Base-by-base conservation (phyloP, 2,113 vertebrate genomes). In the Varanus komodoensis region DNA sequence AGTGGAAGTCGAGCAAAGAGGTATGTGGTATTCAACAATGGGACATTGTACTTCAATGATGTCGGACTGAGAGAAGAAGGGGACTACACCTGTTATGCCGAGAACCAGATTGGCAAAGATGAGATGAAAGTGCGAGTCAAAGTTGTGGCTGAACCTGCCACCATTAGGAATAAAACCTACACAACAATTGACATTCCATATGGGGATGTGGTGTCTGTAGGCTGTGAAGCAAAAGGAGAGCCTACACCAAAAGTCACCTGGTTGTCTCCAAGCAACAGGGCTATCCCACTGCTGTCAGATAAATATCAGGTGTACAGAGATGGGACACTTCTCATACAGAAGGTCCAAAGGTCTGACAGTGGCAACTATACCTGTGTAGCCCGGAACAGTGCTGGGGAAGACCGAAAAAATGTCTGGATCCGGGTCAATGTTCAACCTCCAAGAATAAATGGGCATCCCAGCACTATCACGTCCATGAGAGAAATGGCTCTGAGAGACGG, bases 351-450 rank as follows among this genome's bases (percentile, higher is more conserved):
- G 32, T 97, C 97, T 9, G 99, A 99, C 95, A 98, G 92, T 0
- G 99, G 99, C 8, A 99, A 99, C 93, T 99, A 99, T 92, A 99
- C 98, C 0, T 99, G 99, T 5, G 81, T 97, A 34, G 98, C 96
- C 0, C 92, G 96, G 1, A 98, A 98, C 95, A 94, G 92, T 0
- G 98, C 97, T 1, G 99, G 99, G 2, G 98, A 99, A 92, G 98
- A 98, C 92, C 88, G 95, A 15, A 98, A 97, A 67, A 92, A 96
- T 0, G 84, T 97, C 50, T 96, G 93, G 91, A 89, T 99, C 29
- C 97, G 98, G 0, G 97, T 99, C 12, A 86, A 97, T 0, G 96
- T 98, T 44, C 96, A 96, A 25, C 93, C 98, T 44, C 99, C 98
- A 3, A 93, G 84, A 6, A 98, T 99, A 92, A 98, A 98, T 19